Evolutionary conservation across 2,888 invertebrate genomes (phyloP).

Genomic region (Pollenia griseotomentosa): DNA sequence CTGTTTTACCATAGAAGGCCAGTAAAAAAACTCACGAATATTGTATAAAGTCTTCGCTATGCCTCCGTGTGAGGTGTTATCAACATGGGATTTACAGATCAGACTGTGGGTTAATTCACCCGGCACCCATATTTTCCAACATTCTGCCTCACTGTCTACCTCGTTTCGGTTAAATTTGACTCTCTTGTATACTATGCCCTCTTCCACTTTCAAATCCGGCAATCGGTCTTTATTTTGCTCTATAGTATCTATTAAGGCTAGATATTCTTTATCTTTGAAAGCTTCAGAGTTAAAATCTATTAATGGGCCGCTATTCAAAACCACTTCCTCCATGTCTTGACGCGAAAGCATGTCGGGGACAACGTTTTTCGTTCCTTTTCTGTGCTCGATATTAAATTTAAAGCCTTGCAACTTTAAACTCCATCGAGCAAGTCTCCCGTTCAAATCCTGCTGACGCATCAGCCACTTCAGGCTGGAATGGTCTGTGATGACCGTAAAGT

Average conservation of each 20-base stretch:
- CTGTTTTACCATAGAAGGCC: too few relatives aligned
- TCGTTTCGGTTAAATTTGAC: background rate
- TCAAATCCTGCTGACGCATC: slow-evolving; percentile 39
- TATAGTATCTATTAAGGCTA: background rate
- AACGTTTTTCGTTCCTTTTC: slow-evolving; percentile 54
- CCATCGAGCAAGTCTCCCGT: slow-evolving; percentile 75
- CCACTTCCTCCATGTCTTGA: background rate
- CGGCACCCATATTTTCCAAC: slow-evolving; percentile 20
- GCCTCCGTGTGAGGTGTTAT: too few relatives aligned
- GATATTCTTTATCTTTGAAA: background rate
- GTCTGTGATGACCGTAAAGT: slow-evolving; percentile 52
- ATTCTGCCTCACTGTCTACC: background rate
- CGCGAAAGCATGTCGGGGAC: slow-evolving; percentile 6
- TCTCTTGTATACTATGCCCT: background rate
- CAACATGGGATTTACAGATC: background rate
- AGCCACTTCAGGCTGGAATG: slow-evolving; percentile 51
- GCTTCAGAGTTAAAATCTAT: background rate
- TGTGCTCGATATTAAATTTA: slow-evolving; percentile 72
- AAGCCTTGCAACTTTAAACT: slow-evolving; percentile 74
- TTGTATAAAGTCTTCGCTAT: too few relatives aligned
- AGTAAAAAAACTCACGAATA: too few relatives aligned
- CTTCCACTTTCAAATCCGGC: background rate
- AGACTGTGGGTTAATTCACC: background rate
- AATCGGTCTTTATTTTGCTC: background rate
- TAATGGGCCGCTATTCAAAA: background rate